Evolutionary conservation across 2,888 invertebrate species (phyloP), one percentile per base, ranked within the genome.

Genomic region (Eremobia ochroleuca): DNA sequence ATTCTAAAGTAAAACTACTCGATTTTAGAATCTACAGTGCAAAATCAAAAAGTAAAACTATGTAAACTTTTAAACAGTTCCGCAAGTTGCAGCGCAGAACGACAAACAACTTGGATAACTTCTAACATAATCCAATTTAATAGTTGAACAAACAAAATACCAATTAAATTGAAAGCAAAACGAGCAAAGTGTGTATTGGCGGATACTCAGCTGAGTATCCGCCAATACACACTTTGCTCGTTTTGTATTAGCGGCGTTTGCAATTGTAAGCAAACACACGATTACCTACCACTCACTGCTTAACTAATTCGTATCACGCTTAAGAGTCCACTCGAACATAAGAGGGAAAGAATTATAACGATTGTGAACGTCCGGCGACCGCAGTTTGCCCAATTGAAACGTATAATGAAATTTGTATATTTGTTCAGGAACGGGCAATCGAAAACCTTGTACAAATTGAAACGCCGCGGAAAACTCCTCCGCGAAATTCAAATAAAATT

Each of bases 221-320:
- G n/a, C n/a, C n/a, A n/a, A n/a, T n/a, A n/a, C n/a, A n/a, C n/a
- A n/a, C n/a, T n/a, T n/a, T n/a, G n/a, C n/a, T n/a, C n/a, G n/a
- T n/a, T n/a, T n/a, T n/a, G 91, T 92, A 93, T 94, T 92, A 93
- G 91, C 85, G 90, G 89, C 92, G 91, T 94, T 95, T 94, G 94
- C 93, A 94, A 95, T 95, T 95, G 94, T 95, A 95, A 95, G 92
- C 91, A 92, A 92, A 93, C 92, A 92, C 91, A 92, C 90, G 91
- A 94, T 95, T 95, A 94, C 91, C 87, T 89, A 85, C 87, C 90
- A 92, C 92, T 94, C 92, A 92, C 91, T 93, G 94, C 92, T 94
- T 94, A 91, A 94, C 93, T 96, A 95, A 96, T 95, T 95, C 94
- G 90, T 92, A 94, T 92, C 92, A 93, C 92, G 92, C 90, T 92